phyloP scores from a whole-genome alignment of 2,113 vertebrate genomes.

The Trematocara macrostoma region DNA sequence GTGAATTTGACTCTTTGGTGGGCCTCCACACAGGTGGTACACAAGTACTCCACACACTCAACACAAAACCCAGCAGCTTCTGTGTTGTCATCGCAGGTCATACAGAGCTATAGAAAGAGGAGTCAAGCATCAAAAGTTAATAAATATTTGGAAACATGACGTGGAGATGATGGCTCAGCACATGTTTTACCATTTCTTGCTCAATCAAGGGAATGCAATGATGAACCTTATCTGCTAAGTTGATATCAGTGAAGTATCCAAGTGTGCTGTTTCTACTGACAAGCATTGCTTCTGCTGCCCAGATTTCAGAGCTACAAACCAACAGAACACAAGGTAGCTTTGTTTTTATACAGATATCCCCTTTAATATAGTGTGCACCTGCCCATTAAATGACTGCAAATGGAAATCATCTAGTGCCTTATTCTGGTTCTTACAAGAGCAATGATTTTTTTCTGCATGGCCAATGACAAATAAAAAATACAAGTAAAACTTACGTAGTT shows the following conservation, averaged over 20 bases:
- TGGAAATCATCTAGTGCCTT: not conserved
- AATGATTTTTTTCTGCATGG: not conserved
- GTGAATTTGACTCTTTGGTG: constrained; percentile 96
- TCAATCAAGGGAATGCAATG: not conserved
- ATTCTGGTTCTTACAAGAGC: not conserved
- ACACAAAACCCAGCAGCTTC: constrained; percentile 90
- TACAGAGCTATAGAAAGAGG: constrained; percentile 78
- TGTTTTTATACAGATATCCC: not conserved
- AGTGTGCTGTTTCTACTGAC: not conserved
- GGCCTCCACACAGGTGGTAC: constrained; percentile 89
- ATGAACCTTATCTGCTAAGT: not conserved
- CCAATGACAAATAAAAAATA: not conserved
- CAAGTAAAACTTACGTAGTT: not conserved
- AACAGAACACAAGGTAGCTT: not conserved
- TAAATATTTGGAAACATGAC: not conserved
- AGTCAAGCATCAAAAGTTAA: not conserved
- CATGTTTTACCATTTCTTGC: not conserved
- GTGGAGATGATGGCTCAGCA: not conserved
- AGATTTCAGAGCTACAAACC: not conserved
- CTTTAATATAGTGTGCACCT: not conserved
- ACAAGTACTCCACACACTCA: constrained; percentile 92
- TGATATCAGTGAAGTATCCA: not conserved
- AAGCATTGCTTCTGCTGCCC: not conserved
- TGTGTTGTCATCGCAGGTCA: constrained; percentile 91
- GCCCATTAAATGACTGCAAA: not conserved